Percentiles rank a stretch among this genome's conserved stretches.
Evolutionary conservation across 2,797 vertebrate genomes (phyloP).

Genomic region (Poeciliopsis presidionis): DNA sequence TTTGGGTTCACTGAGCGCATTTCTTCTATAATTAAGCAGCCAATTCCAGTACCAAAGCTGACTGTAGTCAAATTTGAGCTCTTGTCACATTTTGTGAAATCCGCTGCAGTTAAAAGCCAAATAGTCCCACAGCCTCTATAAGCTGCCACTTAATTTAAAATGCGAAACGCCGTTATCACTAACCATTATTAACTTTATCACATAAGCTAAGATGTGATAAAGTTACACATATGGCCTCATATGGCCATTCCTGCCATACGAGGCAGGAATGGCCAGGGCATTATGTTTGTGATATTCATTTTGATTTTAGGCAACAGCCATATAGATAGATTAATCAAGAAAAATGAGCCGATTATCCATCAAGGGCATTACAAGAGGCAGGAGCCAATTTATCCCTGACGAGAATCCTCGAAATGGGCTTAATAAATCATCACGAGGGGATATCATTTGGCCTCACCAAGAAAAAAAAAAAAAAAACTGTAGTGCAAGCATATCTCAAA

Average conservation of each 20-base stretch:
- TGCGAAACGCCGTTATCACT: conserved; percentile 45
- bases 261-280: conserved; percentile 36
- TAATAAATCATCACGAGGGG: conserved; percentile 81
- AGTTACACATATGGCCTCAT: too few species aligned
- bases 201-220: conserved; percentile 40
- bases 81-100: conserved; percentile 27
- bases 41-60: not conserved
- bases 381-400: conserved; percentile 77
- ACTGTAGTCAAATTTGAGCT: conserved; percentile 20
- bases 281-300: conserved; percentile 70
- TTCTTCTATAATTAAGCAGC: not conserved
- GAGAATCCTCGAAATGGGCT: conserved; percentile 73
- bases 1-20: not conserved
- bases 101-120: conserved; percentile 46
- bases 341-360: conserved; percentile 81
- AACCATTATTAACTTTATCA: conserved; percentile 43
- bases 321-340: conserved; percentile 77
- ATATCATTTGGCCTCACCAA: conserved; percentile 79
- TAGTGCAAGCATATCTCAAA: conserved; percentile 84
- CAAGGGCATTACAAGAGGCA: conserved; percentile 77
- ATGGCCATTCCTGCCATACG: too few species aligned
- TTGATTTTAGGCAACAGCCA: conserved; percentile 66
- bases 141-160: conserved; percentile 48
- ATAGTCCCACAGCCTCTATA: conserved; percentile 29
- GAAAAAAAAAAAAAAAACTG: conserved; percentile 57